Evolutionary conservation across 2,797 vertebrate species (phyloP), one percentile per base, ranked within the genome.

Genomic region (Gorsachius magnificus): DNA sequence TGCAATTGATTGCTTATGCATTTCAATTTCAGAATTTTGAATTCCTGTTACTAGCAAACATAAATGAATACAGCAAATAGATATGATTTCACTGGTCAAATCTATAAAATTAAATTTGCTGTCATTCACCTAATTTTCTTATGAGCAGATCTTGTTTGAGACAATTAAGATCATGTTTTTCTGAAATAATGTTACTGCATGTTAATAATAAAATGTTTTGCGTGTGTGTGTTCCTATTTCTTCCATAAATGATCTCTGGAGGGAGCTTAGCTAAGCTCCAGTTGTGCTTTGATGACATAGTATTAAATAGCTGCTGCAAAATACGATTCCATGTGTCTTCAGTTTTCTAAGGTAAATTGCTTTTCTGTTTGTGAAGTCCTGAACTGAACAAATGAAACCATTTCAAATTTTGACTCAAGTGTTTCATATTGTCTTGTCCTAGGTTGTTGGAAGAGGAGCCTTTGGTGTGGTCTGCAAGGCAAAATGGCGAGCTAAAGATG

Each of bases 401-500:
- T 90, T 92, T 89, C 12, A n/a, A 19, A 5, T 76, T 86, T 84
- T 81, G 86, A 92, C 51, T 87, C 13, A 13, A 19, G 6, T 48
- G 35, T 97, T 92, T 69, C 26, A 9, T 93, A 36, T 91, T 96
- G 38, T 83, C 85, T 72, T 95, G 14, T 87, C 96, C 81, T 90
- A 99, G 99, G 99, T 99, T 97, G 99, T 99, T 97, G 99, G 99
- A 95, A 99, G 99, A 98, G 99, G 99, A 97, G 99, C 99, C 25
- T 99, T 99, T 96, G 99, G 99, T 83, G 99, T 99, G 66, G 99
- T 99, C 91, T 99, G 99, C 98, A 99, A 99, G 98, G 99, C 99
- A 96, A 99, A 99, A 96, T 99, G 99, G 99, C 98, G 99, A 98
- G 99, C 99, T 96, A 99, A 99, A 98, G 99, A 99, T 97, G 99